Evolutionary conservation across 2,113 vertebrate genomes (phyloP), one percentile per base, ranked within the genome.

Genomic region (Istiophorus platypterus): DNA sequence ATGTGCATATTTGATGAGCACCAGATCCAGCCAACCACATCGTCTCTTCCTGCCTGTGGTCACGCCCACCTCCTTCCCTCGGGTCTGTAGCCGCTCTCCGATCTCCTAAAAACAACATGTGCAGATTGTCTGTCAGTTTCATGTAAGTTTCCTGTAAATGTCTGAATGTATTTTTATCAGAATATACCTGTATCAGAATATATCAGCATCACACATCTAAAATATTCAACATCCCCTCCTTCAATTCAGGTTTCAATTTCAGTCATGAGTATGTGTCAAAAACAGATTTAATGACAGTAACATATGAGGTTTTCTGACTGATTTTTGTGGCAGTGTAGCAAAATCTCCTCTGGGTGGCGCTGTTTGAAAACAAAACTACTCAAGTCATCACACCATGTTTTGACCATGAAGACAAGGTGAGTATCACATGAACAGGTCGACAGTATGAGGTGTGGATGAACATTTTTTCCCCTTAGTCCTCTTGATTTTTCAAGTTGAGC

Each of bases 1-100:
- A 86, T 99, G 97, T 70, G 97, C 97, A 7, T 99, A 99, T 96
- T 95, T 97, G 85, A 99, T 95, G 84, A 95, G 96, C 88, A 99
- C 96, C 18, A 99, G 95, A 90, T 99, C 98, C 92, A 99, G 93
- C 98, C 98, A 99, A 90, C 98, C 98, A 72, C 98, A 99, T 90
- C 98, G 95, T 89, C 98, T 96, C 93, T 97, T 98, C 80, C 98
- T 96, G 76, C 98, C 98, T 5, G 98, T 99, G 74, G 98, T 99
- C 90, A 99, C 98, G 45, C 97, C 98, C 79, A 97, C 95, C 82
- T 99, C 98, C 91, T 97, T 96, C 71, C 98, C 98, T 69, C 97
- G 95, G 9, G 80, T 96, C 87, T 98, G 98, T 66, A 99, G 94
- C 68, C 97, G 89, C 89, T 97, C 96, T 73, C 98, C 98, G 61